A percentile compares a stretch with the other conserved stretches of the same genome.
phyloP scores from a whole-genome alignment of 2,113 vertebrate species.

The Alligator mississippiensis region DNA sequence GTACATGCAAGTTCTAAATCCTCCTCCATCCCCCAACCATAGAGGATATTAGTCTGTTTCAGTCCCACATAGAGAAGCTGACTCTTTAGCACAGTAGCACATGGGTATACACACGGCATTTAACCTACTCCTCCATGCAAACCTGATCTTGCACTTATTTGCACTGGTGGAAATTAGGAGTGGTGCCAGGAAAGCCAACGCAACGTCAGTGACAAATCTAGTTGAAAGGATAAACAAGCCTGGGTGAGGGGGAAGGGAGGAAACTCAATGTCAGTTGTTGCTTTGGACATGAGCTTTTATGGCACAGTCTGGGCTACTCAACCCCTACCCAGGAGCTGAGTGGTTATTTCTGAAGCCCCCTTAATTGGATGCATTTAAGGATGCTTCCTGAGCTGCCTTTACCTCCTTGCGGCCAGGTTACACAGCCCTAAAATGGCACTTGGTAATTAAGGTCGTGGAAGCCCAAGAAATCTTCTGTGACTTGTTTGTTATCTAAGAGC shows the following conservation, averaged over 20 bases:
- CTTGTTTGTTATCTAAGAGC: slow-evolving; percentile 72
- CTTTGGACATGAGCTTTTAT: not conserved
- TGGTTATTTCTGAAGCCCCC: not conserved
- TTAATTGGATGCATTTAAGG: slow-evolving; percentile 55
- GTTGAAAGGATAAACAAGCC: not conserved
- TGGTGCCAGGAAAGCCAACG: fast-evolving
- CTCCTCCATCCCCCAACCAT: not conserved
- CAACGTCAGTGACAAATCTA: not conserved
- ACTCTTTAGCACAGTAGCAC: not conserved
- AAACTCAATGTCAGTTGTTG: not conserved
- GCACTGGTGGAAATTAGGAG: not conserved
- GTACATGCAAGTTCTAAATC: not conserved
- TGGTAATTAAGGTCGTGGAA: slow-evolving; percentile 66
- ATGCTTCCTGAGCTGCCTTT: slow-evolving; percentile 33
- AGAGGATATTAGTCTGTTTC: fast-evolving
- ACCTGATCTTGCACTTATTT: not conserved
- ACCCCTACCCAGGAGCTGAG: fast-evolving
- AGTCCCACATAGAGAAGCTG: not conserved
- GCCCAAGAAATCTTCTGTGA: slow-evolving; percentile 57
- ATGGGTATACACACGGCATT: fast-evolving
- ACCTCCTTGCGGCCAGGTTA: slow-evolving; percentile 44
- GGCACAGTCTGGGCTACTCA: not conserved
- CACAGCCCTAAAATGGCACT: slow-evolving; percentile 52
- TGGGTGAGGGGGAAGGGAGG: not conserved
- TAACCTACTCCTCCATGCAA: too few species aligned